Evolutionary conservation across 2,888 invertebrate species (phyloP).

Genomic region (Zootermopsis nevadensis): DNA sequence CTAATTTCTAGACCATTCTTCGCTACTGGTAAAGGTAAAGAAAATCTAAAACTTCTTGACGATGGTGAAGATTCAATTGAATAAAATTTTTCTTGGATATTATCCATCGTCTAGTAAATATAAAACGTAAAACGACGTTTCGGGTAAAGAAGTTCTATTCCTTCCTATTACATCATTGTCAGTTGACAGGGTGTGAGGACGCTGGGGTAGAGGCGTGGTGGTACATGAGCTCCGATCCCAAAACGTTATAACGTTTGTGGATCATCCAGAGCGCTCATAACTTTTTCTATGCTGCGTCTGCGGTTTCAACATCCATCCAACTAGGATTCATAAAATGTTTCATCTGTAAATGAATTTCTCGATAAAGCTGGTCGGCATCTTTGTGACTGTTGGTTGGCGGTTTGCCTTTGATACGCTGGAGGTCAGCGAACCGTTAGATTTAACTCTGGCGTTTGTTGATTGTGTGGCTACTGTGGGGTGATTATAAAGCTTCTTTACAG

Average conservation of each 20-base stretch:
- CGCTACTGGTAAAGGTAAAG: too few species aligned
- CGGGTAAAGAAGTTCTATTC: neutral
- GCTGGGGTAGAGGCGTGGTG: neutral
- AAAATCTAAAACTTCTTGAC: too few species aligned
- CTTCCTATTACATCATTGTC: neutral
- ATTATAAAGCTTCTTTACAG: conserved; percentile 31
- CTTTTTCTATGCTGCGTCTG: conserved; percentile 12
- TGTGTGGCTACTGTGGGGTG: conserved; percentile 37
- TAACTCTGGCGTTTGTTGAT: conserved; percentile 38
- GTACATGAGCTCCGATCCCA: neutral
- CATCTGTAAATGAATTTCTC: conserved; percentile 41
- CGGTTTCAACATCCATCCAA: neutral
- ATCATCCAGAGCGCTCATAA: neutral
- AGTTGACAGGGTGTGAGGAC: neutral
- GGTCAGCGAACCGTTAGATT: conserved; percentile 34
- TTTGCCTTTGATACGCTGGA: conserved; percentile 20
- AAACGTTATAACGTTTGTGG: conserved; percentile 5
- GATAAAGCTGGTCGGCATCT: conserved; percentile 40
- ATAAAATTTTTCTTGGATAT: too few species aligned
- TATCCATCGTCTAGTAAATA: too few species aligned
- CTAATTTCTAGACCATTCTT: too few species aligned
- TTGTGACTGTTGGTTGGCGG: conserved; percentile 33
- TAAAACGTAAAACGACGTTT: too few species aligned
- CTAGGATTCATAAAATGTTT: conserved; percentile 32
- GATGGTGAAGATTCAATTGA: too few species aligned